Base-by-base conservation (phyloP, 1,140 invertebrate species). In the Drosophila rhopaloa region DNA sequence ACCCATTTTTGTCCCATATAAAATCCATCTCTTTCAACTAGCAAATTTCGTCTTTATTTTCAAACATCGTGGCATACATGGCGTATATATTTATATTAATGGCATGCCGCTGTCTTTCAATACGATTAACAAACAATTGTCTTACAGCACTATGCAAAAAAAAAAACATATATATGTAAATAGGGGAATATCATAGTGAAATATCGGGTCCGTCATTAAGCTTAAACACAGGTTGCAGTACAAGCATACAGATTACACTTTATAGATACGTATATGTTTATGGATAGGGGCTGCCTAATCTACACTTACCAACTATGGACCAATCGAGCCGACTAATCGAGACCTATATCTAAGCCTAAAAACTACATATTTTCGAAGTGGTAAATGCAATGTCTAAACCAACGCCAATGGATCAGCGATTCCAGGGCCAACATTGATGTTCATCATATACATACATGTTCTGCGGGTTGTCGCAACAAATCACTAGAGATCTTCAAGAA, bases 231-330 rank as follows among this genome's bases (percentile, higher is more conserved):
- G 48, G 43, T 41, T 63, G 44, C 50, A 57, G 58, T 63, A 40
- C 55, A 60, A 56, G 32, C 38, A 29, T 67, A 46, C 27, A 44
- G 41, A 65, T 51, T 38, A 57, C n/a, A 27, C 43, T 32, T 56
- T 56, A 41, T 53, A 19, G 38, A 35, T 53, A 35, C 43, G 8
- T 50, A 24, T 35, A 48, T 40, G 41, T 32, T 43, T 67, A 56
- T 41, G 75, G 27, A 37, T 48, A 48, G 43, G 46, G 58, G 38
- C 43, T 55, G 55, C 9, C 55, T 76, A 76, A 50, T 43, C 71
- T 76, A 61, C 38, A 16, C 78, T 85, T 86, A 86, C 5, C 19
- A 58, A 50, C 79, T 85, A 76, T 79, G 82, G 82, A 85, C 79
- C 78, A 82, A 81, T 79, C 70, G 60, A 57, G 40, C 41, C 41